A percentile compares a stretch with the other conserved stretches of the same genome.
These are phyloP conservation scores for Harpalus rubripes DNA, from an alignment of 2,888 invertebrate species.

Conservation along the genomic window DNA sequence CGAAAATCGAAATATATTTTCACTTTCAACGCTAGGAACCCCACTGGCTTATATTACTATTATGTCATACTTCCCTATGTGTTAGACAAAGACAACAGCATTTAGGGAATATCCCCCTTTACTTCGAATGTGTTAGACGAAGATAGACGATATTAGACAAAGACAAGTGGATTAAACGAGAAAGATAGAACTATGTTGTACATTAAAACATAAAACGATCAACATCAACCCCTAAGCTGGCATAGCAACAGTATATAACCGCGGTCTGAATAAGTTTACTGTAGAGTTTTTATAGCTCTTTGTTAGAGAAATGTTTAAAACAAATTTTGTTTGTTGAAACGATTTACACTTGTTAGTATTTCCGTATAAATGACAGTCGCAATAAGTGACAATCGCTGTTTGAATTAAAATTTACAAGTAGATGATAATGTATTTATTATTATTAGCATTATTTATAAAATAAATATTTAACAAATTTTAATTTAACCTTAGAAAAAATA, in stretches of 20 bases:
- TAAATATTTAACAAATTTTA: background rate
- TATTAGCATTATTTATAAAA: background rate
- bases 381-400: conserved; percentile 5
- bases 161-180: conserved; percentile 7
- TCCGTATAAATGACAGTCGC: background rate
- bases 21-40: conserved; percentile 36
- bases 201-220: conserved; percentile 65
- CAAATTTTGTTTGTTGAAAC: conserved; percentile 4
- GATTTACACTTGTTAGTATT: conserved; percentile 4
- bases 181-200: conserved; percentile 48
- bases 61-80: conserved; percentile 34
- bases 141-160: conserved; percentile 8
- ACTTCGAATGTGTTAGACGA: background rate
- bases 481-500: background rate
- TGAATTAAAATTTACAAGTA: background rate
- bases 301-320: conserved; percentile 21
- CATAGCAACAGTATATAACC: conserved; percentile 55
- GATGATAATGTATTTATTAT: conserved; percentile 27
- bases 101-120: background rate
- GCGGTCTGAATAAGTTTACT: conserved; percentile 27
- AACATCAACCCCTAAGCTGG: conserved; percentile 56
- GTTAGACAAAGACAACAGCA: conserved; percentile 14
- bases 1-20: background rate
- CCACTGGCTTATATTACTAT: conserved; percentile 43
- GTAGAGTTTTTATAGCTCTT: conserved; percentile 35